phyloP scores from a whole-genome alignment of 2,888 invertebrate species.

The Phortica magna region DNA sequence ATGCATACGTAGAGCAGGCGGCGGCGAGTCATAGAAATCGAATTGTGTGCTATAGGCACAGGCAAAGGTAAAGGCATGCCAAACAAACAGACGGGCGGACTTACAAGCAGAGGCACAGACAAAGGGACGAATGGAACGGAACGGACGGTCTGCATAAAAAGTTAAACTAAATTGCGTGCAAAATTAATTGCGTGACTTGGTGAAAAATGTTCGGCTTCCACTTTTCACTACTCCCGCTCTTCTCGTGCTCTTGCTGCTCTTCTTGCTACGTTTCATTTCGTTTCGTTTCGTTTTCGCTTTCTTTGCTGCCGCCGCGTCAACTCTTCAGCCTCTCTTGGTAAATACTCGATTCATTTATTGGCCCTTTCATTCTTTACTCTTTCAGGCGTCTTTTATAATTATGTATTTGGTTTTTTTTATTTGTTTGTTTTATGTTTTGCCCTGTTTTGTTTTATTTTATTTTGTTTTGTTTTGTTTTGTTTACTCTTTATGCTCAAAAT shows the following conservation, averaged over 20 bases:
- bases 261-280: background rate
- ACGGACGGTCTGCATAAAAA: background rate
- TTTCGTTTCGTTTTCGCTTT: background rate
- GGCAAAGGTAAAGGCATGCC: too few relatives aligned
- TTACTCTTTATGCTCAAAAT: background rate
- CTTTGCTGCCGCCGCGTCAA: background rate
- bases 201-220: background rate
- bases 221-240: background rate
- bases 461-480: background rate
- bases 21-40: too few relatives aligned
- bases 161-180: constrained; percentile 24
- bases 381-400: background rate
- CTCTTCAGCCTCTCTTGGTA: too few relatives aligned
- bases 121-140: too few relatives aligned
- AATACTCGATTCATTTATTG: too few relatives aligned
- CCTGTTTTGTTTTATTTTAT: too few relatives aligned
- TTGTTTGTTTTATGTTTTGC: background rate
- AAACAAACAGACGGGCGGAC: too few relatives aligned
- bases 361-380: too few relatives aligned
- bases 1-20: background rate
- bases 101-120: too few relatives aligned
- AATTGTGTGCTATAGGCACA: too few relatives aligned
- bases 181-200: constrained; percentile 25
- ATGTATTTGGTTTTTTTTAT: background rate
- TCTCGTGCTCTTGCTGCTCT: background rate